Percentiles rank a stretch among this genome's conserved stretches.
phyloP scores from a whole-genome alignment of 2,888 invertebrate species.

The Tinea trinotella region DNA sequence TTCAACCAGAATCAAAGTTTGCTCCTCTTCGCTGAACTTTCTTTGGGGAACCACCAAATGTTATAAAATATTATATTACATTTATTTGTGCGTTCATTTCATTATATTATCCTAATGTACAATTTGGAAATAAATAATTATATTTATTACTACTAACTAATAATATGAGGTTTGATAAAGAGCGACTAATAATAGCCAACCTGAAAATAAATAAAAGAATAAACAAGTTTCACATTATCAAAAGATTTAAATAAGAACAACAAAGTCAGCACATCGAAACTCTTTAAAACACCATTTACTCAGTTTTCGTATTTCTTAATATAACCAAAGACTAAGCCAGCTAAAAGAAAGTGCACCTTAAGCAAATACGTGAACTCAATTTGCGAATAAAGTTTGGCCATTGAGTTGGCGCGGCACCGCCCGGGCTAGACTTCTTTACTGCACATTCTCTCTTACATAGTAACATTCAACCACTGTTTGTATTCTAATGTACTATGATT shows the following conservation, averaged over 20 bases:
- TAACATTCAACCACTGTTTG: conserved; percentile 15
- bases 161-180: no score
- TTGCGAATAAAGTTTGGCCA: conserved; percentile 65
- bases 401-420: conserved; percentile 45
- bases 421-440: conserved; percentile 25
- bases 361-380: conserved; percentile 71
- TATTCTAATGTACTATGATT: conserved; percentile 15
- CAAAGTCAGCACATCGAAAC: conserved; percentile 36
- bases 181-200: no score
- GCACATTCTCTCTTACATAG: conserved; percentile 18
- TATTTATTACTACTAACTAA: no score
- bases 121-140: no score
- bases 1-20: background rate
- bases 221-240: background rate
- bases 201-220: conserved; percentile 1
- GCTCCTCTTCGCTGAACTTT: background rate
- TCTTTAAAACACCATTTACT: conserved; percentile 66
- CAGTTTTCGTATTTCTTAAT: conserved; percentile 71
- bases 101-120: no score
- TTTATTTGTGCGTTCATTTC: background rate
- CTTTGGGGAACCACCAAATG: conserved; percentile 1
- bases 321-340: conserved; percentile 51
- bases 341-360: conserved; percentile 69
- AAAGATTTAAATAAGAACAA: conserved; percentile 16
- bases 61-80: conserved; percentile 2